Base-by-base conservation (phyloP, 30 jellyfish, hydroid and myxozoan genomes). In the Sanderia malayensis region DNA sequence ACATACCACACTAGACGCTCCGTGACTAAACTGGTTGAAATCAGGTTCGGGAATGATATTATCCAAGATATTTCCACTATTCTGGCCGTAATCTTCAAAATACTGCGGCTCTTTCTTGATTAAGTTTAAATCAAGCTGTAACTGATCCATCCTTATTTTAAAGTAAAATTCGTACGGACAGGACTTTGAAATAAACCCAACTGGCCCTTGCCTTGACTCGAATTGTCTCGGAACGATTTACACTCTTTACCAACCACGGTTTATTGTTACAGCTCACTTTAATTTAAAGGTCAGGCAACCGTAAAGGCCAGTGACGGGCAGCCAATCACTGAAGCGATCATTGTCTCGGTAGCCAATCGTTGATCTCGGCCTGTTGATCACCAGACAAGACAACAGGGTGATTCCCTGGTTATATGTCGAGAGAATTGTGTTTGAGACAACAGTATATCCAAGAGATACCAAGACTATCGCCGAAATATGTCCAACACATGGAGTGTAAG, bases 61-160 rank as follows among this genome's bases (percentile, higher is more conserved):
- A 32, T 89, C 97, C 57, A 89, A 63, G 23, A 89, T 82, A 58
- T 89, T 89, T 31, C 97, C 97, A 65, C 57, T 58, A 32, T 70
- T 83, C 10, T 88, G 95, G 9, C 97, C 97, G 62, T 88, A 88
- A 52, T 83, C 97, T 63, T 89, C 97, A 21, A 83, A 70, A 41
- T 83, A 82, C 1, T 78, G 88, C 28, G 85, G 84, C 45, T 89
- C 97, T 46, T 78, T 82, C 55, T 89, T 89, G 27, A 89, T 95
- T 33, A 89, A 22, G 30, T 76, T 84, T 15, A 89, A 70, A 73
- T 89, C 97, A 18, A 89, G 89, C 17, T 89, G 96, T 61, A 89
- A 70, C 45, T 57, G 87, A 19, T 82, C 97, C 94, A 75, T 81
- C 66, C 34, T 67, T 21, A 46, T 29, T 49, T 49, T 19, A 18